Evolutionary conservation across 64 coral and sea anemone genomes (phyloP).

Genomic region (Pocillopora damicornis): DNA sequence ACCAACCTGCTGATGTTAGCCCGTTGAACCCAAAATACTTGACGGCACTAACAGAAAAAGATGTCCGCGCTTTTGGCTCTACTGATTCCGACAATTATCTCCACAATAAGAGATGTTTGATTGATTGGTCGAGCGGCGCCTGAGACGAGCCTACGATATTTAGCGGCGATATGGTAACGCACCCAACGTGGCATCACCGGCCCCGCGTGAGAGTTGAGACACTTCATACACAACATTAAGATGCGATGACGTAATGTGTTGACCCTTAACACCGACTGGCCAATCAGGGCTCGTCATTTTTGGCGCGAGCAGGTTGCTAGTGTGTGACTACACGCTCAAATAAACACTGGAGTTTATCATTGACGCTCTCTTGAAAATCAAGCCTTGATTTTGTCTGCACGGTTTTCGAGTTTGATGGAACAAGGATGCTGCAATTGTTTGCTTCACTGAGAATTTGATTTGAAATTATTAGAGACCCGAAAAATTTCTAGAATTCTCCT

Average conservation of each 20-base stretch:
- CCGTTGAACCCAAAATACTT: constrained; percentile 27
- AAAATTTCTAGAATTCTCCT: neutral
- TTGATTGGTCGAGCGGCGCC: constrained; percentile 41
- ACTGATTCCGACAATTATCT: constrained; percentile 43
- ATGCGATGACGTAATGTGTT: constrained; percentile 95
- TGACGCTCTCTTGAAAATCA: constrained; percentile 15
- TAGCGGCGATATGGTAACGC: constrained; percentile 39
- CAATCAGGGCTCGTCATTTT: constrained; percentile 54
- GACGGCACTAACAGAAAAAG: constrained; percentile 30
- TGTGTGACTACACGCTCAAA: constrained; percentile 32
- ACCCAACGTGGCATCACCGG: constrained; percentile 78
- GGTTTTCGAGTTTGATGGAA: neutral
- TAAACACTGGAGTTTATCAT: constrained; percentile 15
- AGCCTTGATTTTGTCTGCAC: constrained; percentile 16
- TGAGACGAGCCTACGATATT: constrained; percentile 33
- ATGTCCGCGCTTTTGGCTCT: constrained; percentile 39
- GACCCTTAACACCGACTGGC: constrained; percentile 77
- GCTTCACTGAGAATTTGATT: neutral
- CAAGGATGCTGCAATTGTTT: neutral
- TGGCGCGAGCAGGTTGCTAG: constrained; percentile 57
- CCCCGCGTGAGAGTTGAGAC: constrained; percentile 27
- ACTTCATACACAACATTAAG: constrained; percentile 89
- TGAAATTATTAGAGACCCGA: neutral
- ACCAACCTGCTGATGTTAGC: constrained; percentile 72
- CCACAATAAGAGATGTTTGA: constrained; percentile 27